Conservation (phyloP, 2,113 vertebrate genomes). For the Phainopepla nitens region DNA sequence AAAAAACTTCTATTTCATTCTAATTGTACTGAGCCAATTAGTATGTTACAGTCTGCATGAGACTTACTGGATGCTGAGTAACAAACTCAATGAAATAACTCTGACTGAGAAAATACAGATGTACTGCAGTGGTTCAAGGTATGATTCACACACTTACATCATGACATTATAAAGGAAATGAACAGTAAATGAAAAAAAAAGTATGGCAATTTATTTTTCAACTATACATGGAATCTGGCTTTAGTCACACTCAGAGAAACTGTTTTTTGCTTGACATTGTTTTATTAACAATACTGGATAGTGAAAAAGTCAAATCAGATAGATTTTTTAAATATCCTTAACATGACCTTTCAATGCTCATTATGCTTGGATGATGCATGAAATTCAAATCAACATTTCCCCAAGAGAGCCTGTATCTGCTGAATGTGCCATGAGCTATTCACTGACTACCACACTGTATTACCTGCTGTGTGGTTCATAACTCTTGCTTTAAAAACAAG, state of each 20-base stretch:
- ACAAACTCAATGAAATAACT: neutral
- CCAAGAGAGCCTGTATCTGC: neutral
- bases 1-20: neutral
- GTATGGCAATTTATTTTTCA: neutral
- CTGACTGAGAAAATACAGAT: neutral
- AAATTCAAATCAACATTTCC: neutral
- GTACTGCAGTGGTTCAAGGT: neutral
- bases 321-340: neutral
- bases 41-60: neutral
- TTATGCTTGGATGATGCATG: neutral
- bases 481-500: neutral
- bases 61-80: neutral
- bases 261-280: neutral
- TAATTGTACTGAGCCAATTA: neutral
- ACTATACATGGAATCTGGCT: neutral
- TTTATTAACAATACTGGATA: neutral
- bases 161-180: neutral
- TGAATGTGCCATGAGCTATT: neutral
- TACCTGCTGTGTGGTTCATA: neutral
- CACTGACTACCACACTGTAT: neutral
- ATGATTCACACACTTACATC: neutral
- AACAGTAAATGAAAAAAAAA: neutral
- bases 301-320: conserved; percentile 12
- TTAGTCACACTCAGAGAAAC: neutral
- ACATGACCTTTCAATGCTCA: neutral